phyloP scores from a whole-genome alignment of 2,113 vertebrate genomes.

The Hippolais icterina region DNA sequence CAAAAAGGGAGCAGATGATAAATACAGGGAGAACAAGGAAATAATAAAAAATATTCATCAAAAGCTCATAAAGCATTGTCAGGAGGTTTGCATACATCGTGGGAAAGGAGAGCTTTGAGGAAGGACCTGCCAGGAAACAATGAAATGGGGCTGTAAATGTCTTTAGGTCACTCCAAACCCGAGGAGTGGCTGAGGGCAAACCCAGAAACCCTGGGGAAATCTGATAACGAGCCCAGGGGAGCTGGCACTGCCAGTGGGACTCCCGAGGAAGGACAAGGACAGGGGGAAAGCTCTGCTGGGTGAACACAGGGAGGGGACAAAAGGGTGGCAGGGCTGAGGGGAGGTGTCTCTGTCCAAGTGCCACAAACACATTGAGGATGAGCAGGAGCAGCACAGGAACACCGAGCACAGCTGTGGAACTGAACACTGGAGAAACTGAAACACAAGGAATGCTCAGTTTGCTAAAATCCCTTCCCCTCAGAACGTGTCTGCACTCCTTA shows the following conservation, averaged over 20 bases:
- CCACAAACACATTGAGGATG: fast-evolving
- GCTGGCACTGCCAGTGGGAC: not conserved
- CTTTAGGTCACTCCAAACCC: not conserved
- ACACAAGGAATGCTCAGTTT: fast-evolving
- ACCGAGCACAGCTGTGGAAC: not conserved
- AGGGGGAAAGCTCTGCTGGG: not conserved
- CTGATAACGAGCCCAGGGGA: not conserved
- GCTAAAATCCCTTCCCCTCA: not conserved
- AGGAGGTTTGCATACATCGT: not conserved
- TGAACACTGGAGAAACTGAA: not conserved
- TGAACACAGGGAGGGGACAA: not conserved
- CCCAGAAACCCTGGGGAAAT: not conserved
- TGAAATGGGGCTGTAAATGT: not conserved
- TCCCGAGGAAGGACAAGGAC: not conserved
- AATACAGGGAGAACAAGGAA: not conserved
- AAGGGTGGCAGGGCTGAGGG: not conserved
- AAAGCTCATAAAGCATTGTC: not conserved
- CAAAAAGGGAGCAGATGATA: not conserved
- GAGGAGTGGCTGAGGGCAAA: not conserved
- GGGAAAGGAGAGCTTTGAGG: not conserved
- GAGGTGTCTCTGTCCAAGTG: not conserved
- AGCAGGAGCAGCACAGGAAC: not conserved
- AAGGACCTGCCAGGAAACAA: not conserved
- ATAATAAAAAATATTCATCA: not conserved
- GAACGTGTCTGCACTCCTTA: not conserved